Base-by-base conservation (phyloP, 2,113 vertebrate genomes). In the Serilophus lunatus region DNA sequence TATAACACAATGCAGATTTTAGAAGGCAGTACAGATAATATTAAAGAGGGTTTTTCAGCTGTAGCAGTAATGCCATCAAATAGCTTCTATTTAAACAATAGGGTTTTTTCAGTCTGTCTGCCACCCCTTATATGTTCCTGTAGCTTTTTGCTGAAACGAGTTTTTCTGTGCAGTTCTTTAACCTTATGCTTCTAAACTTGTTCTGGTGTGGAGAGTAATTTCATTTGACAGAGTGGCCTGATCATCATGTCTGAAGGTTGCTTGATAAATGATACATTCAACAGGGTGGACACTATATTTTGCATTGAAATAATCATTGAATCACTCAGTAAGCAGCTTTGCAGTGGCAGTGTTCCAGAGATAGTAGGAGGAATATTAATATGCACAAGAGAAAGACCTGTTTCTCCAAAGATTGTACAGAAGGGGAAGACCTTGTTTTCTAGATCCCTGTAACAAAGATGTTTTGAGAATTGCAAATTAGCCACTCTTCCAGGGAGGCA, bases 381-480 rank as follows among this genome's bases (percentile, higher is more conserved):
- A 82, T 63, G 79, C 71, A 19, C 38, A 70, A 77, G 91, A 82
- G 91, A 97, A 92, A 88, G 82, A 45, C 51, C 18, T 44, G n/a
- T 89, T 96, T 91, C 96, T 96, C 85, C 49, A 5, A 64, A 74
- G 89, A 88, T 61, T 54, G 76, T 79, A 81, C 77, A 71, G 83
- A 28, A 95, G 88, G 90, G 91, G 70, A 97, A 97, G 93, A 94
- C 94, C 94, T 87, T 86, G 80, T 94, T 95, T 95, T 94, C 83
- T 40, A 36, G 78, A 88, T 82, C 92, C 64, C 59, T 95, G 76
- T 51, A 94, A 96, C 91, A 96, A 95, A 96, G 71, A 76, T 94
- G 83, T 93, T 92, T 95, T 93, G 56, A 82, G 64, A 95, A 90
- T 95, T 95, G 94, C 94, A 96, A 96, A 97, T 95, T 72, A 97